phyloP scores from a whole-genome alignment of 2,113 vertebrate species.

The Kobus ellipsiprymnus region DNA sequence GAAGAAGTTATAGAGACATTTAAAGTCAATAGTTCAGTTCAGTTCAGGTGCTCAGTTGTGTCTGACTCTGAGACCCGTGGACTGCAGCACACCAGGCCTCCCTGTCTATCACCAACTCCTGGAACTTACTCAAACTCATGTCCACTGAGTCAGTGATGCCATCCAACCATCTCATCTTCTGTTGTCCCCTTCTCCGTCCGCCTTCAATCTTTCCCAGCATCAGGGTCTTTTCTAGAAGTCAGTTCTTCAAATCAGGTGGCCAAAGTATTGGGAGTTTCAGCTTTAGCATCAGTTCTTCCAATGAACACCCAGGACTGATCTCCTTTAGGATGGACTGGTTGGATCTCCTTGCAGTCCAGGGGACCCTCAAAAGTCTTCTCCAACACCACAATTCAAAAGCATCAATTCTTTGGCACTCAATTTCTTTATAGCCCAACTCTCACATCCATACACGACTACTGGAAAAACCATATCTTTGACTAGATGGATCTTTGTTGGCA shows the following conservation, averaged over 20 bases:
- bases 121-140: neutral
- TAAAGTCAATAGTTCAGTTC: neutral
- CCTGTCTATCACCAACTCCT: neutral
- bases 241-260: neutral
- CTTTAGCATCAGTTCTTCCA: neutral
- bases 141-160: neutral
- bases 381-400: neutral
- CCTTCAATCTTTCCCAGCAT: neutral
- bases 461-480: neutral
- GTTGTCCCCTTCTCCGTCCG: neutral
- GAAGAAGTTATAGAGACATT: neutral
- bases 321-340: neutral
- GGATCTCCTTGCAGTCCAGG: neutral
- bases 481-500: neutral
- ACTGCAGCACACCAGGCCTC: neutral
- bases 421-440: neutral
- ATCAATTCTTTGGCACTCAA: neutral
- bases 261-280: neutral
- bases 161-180: neutral
- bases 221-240: neutral
- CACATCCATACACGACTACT: neutral
- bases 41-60: neutral
- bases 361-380: neutral
- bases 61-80: accelerated
- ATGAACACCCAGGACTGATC: neutral